Base-by-base conservation (phyloP, 2,113 vertebrate genomes). In the Oryzias celebensis region DNA sequence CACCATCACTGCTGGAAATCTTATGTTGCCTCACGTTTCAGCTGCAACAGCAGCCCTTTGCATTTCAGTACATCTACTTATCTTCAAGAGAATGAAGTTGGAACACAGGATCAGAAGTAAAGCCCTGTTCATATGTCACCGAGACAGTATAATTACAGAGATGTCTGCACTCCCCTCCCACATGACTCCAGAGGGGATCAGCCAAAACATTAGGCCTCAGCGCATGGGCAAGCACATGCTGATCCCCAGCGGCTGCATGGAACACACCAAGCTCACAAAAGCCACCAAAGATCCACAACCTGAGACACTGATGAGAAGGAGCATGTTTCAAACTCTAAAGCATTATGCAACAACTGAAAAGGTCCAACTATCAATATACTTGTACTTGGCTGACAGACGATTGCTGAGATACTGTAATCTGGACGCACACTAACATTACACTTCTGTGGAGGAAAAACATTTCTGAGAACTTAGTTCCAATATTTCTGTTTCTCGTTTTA, bases 71-170 rank as follows among this genome's bases (percentile, higher is more conserved):
- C 16, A 57, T 13, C 31, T 36, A 2, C 42, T 71, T 42, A 80
- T 65, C 31, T 52, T 63, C 23, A 50, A 64, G 65, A 58, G 14
- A 41, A 46, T 18, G 51, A 73, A 18, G 48, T 28, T 0, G 31
- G 66, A 73, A 59, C 52, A 55, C 31, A 26, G 65, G 65, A 76
- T 75, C 61, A 81, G 52, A 42, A 63, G 52, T 52, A 57, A 81
- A 78, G 55, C 31, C 57, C 77, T 53, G 62, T 81, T 69, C 84
- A 75, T 80, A 56, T 82, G 78, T 85, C 77, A 85, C 8, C 18
- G 65, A 86, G 87, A 85, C 78, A 56, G 62, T 18, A 45, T 81
- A 81, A 89, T 87, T 81, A 86, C 76, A 82, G 85, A 56, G 67
- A 24, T 56, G 82, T 62, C 73, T 70, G 41, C 81, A 68, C 51